phyloP scores from a whole-genome alignment of 2,113 vertebrate species.

The Aphyosemion australe region DNA sequence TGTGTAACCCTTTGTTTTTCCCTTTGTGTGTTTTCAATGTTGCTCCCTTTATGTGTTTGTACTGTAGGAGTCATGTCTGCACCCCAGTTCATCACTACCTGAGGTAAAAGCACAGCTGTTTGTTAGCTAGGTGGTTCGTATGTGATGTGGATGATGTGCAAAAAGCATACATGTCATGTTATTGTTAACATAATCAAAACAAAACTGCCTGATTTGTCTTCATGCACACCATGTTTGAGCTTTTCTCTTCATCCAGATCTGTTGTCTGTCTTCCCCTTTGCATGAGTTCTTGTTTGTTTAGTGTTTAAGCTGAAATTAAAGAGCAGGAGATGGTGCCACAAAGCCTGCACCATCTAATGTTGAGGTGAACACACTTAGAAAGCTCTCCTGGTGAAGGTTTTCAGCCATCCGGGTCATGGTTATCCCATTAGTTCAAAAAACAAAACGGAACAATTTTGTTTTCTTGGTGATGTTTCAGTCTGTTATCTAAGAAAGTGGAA shows the following conservation, averaged over 20 bases:
- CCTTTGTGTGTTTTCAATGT: constrained; percentile 70
- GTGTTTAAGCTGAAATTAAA: no score
- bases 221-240: constrained; percentile 6
- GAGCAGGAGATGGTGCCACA: no score
- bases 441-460: no score
- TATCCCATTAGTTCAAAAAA: no score
- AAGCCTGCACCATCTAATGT: no score
- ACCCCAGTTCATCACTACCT: constrained; percentile 80
- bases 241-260: constrained; percentile 19
- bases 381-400: not conserved
- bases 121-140: constrained; percentile 32
- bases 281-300: not conserved
- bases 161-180: constrained; percentile 28
- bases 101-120: constrained; percentile 76
- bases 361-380: not conserved
- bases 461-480: no score
- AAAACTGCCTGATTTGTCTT: constrained; percentile 11
- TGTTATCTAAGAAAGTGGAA: no score
- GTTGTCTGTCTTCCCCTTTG: no score
- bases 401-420: no score
- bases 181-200: constrained; percentile 17
- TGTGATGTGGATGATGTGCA: constrained; percentile 22
- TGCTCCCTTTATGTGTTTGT: constrained; percentile 74
- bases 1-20: constrained; percentile 47
- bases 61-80: constrained; percentile 82